phyloP scores from a whole-genome alignment of 2,888 invertebrate species.

The Geotrupes spiniger region DNA sequence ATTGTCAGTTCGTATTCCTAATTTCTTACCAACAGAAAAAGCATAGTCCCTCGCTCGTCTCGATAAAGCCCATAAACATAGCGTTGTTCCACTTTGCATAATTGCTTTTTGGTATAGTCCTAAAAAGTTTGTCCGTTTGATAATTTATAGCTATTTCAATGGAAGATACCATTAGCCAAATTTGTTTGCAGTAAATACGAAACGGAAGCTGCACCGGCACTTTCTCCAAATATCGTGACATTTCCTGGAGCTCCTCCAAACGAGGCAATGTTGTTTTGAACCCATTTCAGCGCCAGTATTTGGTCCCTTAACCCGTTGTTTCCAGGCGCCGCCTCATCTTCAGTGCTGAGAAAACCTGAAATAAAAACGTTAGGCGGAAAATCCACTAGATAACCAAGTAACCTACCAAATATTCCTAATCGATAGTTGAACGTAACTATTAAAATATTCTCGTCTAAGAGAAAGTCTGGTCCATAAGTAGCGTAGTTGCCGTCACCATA shows the following conservation, averaged over 20 bases:
- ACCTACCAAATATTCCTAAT: conserved; percentile 37
- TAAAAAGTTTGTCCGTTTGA: too few species aligned
- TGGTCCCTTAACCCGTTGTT: conserved; percentile 16
- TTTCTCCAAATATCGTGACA: conserved; percentile 14
- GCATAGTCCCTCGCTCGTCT: conserved; percentile 24
- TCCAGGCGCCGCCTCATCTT: conserved; percentile 10
- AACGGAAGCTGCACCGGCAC: conserved; percentile 11
- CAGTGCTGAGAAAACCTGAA: conserved; percentile 18
- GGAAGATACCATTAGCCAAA: conserved; percentile 10
- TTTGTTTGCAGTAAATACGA: conserved; percentile 7
- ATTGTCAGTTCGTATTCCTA: conserved; percentile 4
- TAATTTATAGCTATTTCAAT: too few species aligned
- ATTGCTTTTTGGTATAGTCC: conserved; percentile 20
- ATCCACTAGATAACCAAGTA: too few species aligned
- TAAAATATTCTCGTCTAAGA: conserved; percentile 36
- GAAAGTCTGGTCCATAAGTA: conserved; percentile 35
- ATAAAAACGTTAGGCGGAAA: too few species aligned
- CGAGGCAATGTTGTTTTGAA: conserved; percentile 8
- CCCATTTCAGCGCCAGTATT: conserved; percentile 14
- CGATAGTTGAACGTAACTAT: conserved; percentile 38
- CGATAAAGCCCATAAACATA: conserved; percentile 21
- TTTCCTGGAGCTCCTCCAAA: conserved; percentile 16
- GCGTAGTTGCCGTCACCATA: conserved; percentile 29
- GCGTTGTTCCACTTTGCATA: conserved; percentile 16
- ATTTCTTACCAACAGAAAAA: conserved; percentile 23